Conservation (phyloP, 2,797 vertebrate genomes). For the Enoplosus armatus region DNA sequence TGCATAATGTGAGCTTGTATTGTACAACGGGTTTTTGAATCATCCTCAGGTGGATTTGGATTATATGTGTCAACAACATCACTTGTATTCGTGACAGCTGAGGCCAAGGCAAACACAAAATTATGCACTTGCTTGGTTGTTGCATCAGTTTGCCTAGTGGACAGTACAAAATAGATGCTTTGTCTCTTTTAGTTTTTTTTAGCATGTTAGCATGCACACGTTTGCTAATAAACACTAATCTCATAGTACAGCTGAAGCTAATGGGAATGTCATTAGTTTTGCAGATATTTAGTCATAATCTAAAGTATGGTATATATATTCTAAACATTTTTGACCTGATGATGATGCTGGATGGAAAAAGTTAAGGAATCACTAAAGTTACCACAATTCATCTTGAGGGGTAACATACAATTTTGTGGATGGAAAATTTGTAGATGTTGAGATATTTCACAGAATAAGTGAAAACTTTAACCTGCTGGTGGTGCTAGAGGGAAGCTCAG, state of each 20-base stretch:
- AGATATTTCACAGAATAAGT: no score
- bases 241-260: no score
- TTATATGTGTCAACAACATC: background rate
- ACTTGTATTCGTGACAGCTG: background rate
- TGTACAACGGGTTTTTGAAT: constrained; percentile 25
- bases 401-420: no score
- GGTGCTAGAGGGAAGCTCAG: no score
- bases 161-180: background rate
- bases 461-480: no score
- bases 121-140: background rate
- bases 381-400: no score
- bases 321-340: no score
- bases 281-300: background rate
- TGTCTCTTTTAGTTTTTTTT: background rate
- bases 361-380: no score
- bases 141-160: background rate
- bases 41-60: background rate
- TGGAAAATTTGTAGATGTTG: no score
- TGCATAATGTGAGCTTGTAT: background rate
- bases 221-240: background rate
- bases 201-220: background rate
- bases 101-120: background rate
- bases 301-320: background rate
- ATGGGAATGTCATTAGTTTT: background rate
- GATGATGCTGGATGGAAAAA: no score